Base-by-base conservation (phyloP, 1,140 invertebrate species). In the Pseudomyrmex cubaensis region DNA sequence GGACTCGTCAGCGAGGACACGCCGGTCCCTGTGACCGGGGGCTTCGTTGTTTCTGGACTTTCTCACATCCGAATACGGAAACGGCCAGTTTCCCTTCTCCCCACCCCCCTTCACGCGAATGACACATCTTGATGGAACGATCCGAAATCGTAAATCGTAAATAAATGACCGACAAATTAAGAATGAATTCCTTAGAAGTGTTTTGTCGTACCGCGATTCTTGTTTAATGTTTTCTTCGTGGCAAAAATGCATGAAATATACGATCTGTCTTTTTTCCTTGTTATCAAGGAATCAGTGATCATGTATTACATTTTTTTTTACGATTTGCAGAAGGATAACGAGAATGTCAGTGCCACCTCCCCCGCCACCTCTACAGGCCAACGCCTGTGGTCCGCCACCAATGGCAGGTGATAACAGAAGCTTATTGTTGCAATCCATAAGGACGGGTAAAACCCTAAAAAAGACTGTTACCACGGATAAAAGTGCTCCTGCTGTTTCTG, bases 391-490 rank as follows among this genome's bases (percentile, higher is more conserved):
- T 70, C 92, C 93, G 13, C 91, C 94, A 4, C 35, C 35, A 35
- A 35, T 35, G 35, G 90, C 93, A n/a, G 94, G 93, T 9, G 95
- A 96, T 15, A 95, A 95, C 56, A 95, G 97, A 88, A 95, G 95
- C 78, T 95, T 96, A 15, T 93, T 99, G 67, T 94, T 99, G 35
- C 96, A 96, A 86, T 97, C 97, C 62, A 99, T 99, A 89, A 96
- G 97, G 87, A 96, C 96, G 92, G 98, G 98, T 63, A 95, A 96
- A 72, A 95, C 95, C 82, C 94, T 99, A 82, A 98, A 98, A 92
- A 98, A 98, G 94, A 96, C 97, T 77, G 96, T 97, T 1, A 98
- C 98, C 8, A 97, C 98, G 90, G 98, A 99, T 92, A 97, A 98
- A 93, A 98, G 98, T 95, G 96, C 96, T 57, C 98, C 98, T 1